Percentiles rank a stretch among this genome's conserved stretches.
Evolutionary conservation across 2,888 invertebrate species (phyloP).

Genomic region (Eilema sororculum): DNA sequence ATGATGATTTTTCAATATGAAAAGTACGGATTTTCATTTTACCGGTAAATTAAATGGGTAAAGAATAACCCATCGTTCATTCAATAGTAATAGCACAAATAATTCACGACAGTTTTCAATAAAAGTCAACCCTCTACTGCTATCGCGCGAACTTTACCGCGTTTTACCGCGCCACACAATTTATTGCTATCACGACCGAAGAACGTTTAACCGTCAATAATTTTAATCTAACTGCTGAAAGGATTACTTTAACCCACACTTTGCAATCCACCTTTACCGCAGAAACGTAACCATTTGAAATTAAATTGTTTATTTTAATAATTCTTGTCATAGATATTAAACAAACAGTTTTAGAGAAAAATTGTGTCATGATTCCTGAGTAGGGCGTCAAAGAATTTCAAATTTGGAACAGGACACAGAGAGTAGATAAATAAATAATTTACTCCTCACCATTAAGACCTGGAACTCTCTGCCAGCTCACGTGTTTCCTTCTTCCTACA

Average conservation of each 20-base stretch:
- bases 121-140: constrained; percentile 37
- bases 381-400: too few species aligned
- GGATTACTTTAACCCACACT: constrained; percentile 2
- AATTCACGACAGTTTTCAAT: constrained; percentile 47
- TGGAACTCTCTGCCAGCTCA: too few species aligned
- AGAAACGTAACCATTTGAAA: neutral
- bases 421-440: too few species aligned
- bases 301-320: neutral
- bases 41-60: neutral
- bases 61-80: constrained; percentile 19
- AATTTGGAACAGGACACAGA: too few species aligned
- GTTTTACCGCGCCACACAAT: constrained; percentile 31
- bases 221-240: constrained; percentile 39
- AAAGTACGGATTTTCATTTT: neutral
- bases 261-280: neutral
- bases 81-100: constrained; percentile 33
- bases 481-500: too few species aligned
- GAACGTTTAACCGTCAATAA: constrained; percentile 33
- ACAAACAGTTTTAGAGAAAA: too few species aligned
- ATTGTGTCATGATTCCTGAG: too few species aligned
- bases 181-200: constrained; percentile 46
- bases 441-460: too few species aligned
- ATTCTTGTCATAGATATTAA: too few species aligned
- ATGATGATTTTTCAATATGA: neutral
- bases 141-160: constrained; percentile 37